Evolutionary conservation across 2,888 invertebrate species (phyloP), one percentile per base, ranked within the genome.

Genomic region (Limnephilus auricula): DNA sequence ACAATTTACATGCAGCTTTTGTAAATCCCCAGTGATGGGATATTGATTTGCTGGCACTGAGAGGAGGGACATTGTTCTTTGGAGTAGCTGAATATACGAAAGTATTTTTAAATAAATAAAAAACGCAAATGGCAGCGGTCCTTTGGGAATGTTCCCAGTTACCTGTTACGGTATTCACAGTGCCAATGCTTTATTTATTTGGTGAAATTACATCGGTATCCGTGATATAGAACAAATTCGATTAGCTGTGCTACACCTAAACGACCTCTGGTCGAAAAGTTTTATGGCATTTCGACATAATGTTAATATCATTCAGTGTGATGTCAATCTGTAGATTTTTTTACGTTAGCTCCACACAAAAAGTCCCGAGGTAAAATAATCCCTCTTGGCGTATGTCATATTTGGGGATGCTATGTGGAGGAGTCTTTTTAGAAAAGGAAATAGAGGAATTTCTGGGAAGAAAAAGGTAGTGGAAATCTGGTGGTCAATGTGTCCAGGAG

Each of bases 21-120:
- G n/a, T 25, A 84, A 84, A 84, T 84, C 84, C 84, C 84, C 13
- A 12, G 84, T 15, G 34, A 84, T 84, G 37, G 34, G 37, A 37
- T 84, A 84, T 84, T 84, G 84, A 84, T 84, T 84, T 84, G 40
- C n/a, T 40, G 37, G 84, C 37, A 84, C 30, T 84, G 40, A 12
- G 40, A 40, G 40, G 37, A 2, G 34, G 37, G 80, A 80, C 80
- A 80, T 32, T 80, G 82, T 82, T 18, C 31, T 31, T 32, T 82
- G 82, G 31, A 18, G 82, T 32, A 15, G 34, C 65, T 65, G 65
- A 65, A 65, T 65, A 65, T 25, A 65, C 25, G 65, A 65, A 65
- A 65, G 65, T 65, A 32, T 37, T 37, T 84, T 84, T 84, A 25
- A 84, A 84, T n/a, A 84, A 37, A 34, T 40, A 34, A 84, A 32